Evolutionary conservation across 2,888 invertebrate genomes (phyloP).

Genomic region (Ectobius pallidus): DNA sequence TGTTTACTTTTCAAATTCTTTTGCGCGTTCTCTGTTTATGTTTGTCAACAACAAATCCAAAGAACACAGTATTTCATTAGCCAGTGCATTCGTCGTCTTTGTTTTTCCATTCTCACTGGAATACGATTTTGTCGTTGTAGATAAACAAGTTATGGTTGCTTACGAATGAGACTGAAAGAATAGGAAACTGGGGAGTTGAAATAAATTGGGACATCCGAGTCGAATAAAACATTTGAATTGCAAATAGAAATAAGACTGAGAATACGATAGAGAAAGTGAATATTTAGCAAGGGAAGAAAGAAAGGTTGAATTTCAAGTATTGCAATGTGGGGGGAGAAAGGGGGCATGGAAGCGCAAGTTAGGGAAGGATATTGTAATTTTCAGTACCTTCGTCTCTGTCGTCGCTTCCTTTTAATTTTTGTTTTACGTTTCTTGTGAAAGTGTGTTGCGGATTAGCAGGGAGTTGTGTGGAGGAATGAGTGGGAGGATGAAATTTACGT

Average conservation of each 20-base stretch:
- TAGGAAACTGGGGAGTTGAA: neutral
- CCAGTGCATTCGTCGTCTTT: neutral
- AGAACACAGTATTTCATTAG: neutral
- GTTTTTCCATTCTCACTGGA: neutral
- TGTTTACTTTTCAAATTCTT: neutral
- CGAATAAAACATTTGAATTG: slow-evolving; percentile 17
- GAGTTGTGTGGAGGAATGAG: no score
- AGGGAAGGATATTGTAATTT: slow-evolving; percentile 3
- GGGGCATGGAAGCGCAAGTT: neutral
- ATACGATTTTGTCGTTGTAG: neutral
- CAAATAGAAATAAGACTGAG: slow-evolving; percentile 13
- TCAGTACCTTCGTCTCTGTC: no score
- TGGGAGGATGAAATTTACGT: no score
- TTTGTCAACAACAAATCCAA: neutral
- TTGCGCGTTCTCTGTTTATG: neutral
- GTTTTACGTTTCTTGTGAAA: no score
- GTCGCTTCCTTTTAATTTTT: no score
- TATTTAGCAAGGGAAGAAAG: slow-evolving; percentile 19
- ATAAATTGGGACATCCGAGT: slow-evolving; percentile 4
- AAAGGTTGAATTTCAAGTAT: slow-evolving; percentile 2
- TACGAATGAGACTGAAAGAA: slow-evolving; percentile 1
- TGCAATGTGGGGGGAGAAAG: no score
- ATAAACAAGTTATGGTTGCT: slow-evolving; percentile 16
- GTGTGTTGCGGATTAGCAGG: no score
- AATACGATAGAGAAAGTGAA: neutral